A percentile compares a stretch with the other conserved stretches of the same genome.
These are phyloP conservation scores for Harpagoxenus sublaevis DNA, from an alignment of 2,888 invertebrate genomes.

Conservation along the genomic window DNA sequence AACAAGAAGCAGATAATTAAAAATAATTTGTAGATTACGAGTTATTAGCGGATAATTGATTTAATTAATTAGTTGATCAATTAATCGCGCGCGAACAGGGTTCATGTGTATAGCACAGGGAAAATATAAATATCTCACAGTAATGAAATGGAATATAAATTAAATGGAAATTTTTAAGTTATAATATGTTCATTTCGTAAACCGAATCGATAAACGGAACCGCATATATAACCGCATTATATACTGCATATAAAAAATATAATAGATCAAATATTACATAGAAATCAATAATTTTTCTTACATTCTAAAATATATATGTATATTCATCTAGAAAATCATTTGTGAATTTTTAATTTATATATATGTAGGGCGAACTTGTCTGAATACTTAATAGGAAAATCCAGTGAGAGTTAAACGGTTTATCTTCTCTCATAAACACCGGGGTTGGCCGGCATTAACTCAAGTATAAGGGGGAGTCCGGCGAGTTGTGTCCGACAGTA, in stretches of 20 bases:
- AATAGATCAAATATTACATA: background rate
- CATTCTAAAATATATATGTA: background rate
- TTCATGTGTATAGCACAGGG: slow-evolving; percentile 1
- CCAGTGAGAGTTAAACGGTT: slow-evolving; percentile 22
- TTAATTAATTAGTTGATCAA: slow-evolving; percentile 40
- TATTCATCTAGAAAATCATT: background rate
- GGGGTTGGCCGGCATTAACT: slow-evolving; percentile 2
- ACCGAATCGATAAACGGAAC: slow-evolving; percentile 4
- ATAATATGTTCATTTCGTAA: background rate
- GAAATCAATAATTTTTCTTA: background rate
- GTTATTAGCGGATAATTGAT: slow-evolving; percentile 49
- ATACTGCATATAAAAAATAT: background rate
- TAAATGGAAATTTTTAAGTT: background rate
- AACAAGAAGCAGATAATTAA: slow-evolving; percentile 34
- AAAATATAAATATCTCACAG: slow-evolving; percentile 31
- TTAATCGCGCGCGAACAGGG: slow-evolving; percentile 12
- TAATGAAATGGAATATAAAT: slow-evolving; percentile 5
- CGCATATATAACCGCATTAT: background rate
- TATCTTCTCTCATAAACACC: slow-evolving; percentile 21
- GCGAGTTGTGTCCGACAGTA: slow-evolving; percentile 13
- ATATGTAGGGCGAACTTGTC: background rate
- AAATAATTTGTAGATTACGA: slow-evolving; percentile 36
- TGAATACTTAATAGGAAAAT: background rate
- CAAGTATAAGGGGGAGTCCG: background rate
- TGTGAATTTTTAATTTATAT: background rate